Percentiles rank a stretch among this genome's conserved stretches.
Evolutionary conservation across 2,113 vertebrate species (phyloP).

Genomic region (Hypocryptadius cinnamomeus): DNA sequence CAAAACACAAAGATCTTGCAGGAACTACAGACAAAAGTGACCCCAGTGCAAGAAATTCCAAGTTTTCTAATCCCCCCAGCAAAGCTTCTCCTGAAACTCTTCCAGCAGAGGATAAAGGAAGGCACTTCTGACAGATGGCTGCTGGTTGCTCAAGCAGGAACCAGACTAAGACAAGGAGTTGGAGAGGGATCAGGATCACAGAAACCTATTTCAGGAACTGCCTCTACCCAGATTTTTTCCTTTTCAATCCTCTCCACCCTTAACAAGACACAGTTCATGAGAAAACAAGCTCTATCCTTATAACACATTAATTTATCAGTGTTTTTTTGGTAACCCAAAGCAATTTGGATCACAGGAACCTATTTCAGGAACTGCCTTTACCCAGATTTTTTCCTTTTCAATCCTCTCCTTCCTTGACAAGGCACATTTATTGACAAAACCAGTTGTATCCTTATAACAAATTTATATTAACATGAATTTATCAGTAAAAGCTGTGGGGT

Average conservation of each 20-base stretch:
- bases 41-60: neutral
- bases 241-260: neutral
- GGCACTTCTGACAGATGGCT: conserved; percentile 34
- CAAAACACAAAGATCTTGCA: neutral
- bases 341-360: neutral
- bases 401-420: neutral
- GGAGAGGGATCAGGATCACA: conserved; percentile 25
- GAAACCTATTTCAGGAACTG: conserved; percentile 41
- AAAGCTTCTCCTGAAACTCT: conserved; percentile 20
- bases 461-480: no score
- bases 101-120: conserved; percentile 33
- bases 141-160: neutral
- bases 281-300: no score
- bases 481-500: neutral
- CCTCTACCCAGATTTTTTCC: neutral
- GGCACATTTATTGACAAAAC: neutral
- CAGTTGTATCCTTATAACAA: neutral
- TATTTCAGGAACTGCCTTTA: conserved; percentile 26
- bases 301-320: no score
- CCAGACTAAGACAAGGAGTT: neutral
- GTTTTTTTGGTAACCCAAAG: neutral
- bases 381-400: neutral
- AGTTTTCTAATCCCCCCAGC: neutral
- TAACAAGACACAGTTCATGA: no score
- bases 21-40: neutral